A percentile compares a stretch with the other conserved stretches of the same genome.
These are phyloP conservation scores for Helostoma temminkii DNA, from an alignment of 2,797 vertebrate genomes.

Conservation along the genomic window DNA sequence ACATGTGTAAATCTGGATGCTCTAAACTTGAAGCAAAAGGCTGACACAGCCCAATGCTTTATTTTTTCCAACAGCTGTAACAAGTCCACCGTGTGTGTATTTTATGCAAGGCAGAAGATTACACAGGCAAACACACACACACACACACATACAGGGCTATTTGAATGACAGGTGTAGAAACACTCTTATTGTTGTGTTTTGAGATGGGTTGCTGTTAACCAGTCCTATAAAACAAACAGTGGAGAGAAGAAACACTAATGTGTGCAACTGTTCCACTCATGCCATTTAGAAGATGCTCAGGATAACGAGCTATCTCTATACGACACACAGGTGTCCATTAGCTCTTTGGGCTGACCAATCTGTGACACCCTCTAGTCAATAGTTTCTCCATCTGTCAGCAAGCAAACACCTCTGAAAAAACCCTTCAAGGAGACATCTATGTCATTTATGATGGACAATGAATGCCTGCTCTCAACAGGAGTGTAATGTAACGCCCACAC, in stretches of 20 bases:
- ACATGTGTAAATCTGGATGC: slow-evolving; percentile 42
- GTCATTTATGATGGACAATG: slow-evolving; percentile 76
- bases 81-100: slow-evolving; percentile 32
- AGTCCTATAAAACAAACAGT: slow-evolving; percentile 58
- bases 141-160: slow-evolving; percentile 24
- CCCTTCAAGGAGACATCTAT: slow-evolving; percentile 72
- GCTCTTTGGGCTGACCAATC: slow-evolving; percentile 72
- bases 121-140: slow-evolving; percentile 39
- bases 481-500: slow-evolving; percentile 54
- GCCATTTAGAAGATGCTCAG: slow-evolving; percentile 60
- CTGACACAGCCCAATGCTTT: slow-evolving; percentile 42
- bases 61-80: slow-evolving; percentile 32
- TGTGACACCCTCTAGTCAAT: slow-evolving; percentile 74
- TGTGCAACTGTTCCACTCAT: slow-evolving; percentile 49
- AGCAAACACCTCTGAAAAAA: slow-evolving; percentile 69
- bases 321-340: slow-evolving; percentile 79
- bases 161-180: slow-evolving; percentile 27
- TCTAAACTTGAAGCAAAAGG: slow-evolving; percentile 46
- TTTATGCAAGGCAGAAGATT: slow-evolving; percentile 33
- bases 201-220: slow-evolving; percentile 50
- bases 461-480: slow-evolving; percentile 66
- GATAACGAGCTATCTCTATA: slow-evolving; percentile 71
- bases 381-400: slow-evolving; percentile 76
- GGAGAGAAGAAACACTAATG: slow-evolving; percentile 47
- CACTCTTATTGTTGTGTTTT: slow-evolving; percentile 34